Percentiles rank a stretch among this genome's conserved stretches.
Conservation (phyloP, 2,113 vertebrate genomes). For the Chaetorhynchus papuensis region DNA sequence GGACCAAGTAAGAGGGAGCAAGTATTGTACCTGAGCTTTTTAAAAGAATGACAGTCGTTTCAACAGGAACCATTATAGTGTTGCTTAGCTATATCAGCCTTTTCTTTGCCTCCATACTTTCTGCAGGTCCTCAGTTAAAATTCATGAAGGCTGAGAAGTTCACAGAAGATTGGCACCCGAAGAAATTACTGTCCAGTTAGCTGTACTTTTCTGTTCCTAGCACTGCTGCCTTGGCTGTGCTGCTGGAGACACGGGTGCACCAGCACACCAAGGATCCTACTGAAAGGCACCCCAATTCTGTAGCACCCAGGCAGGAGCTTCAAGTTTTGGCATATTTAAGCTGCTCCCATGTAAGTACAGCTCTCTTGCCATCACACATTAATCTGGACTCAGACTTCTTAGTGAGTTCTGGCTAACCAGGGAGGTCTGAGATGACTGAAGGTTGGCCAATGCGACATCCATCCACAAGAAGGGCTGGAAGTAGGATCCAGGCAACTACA, state of each 20-base stretch:
- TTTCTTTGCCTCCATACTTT: not conserved
- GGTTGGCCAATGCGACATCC: not conserved
- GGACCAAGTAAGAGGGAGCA: not conserved
- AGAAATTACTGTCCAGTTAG: not conserved
- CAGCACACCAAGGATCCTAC: not conserved
- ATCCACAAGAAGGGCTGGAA: not conserved
- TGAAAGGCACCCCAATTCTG: not conserved
- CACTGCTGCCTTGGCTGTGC: not conserved
- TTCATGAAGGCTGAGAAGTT: not conserved
- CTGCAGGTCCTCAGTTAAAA: not conserved
- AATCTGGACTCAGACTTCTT: not conserved
- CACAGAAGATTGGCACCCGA: accelerated
- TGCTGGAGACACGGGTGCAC: not conserved
- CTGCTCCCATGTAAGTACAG: not conserved
- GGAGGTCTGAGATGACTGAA: not conserved
- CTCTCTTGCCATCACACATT: not conserved
- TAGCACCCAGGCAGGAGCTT: not conserved
- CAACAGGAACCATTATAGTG: not conserved
- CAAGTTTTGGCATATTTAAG: not conserved
- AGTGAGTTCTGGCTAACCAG: not conserved
- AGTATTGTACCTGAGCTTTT: not conserved
- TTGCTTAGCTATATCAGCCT: not conserved
- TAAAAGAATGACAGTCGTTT: not conserved
- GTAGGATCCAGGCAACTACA: not conserved
- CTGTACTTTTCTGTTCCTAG: not conserved